Base-by-base conservation (phyloP, 2,888 invertebrate species). In the Caenorhabditis plicata region DNA sequence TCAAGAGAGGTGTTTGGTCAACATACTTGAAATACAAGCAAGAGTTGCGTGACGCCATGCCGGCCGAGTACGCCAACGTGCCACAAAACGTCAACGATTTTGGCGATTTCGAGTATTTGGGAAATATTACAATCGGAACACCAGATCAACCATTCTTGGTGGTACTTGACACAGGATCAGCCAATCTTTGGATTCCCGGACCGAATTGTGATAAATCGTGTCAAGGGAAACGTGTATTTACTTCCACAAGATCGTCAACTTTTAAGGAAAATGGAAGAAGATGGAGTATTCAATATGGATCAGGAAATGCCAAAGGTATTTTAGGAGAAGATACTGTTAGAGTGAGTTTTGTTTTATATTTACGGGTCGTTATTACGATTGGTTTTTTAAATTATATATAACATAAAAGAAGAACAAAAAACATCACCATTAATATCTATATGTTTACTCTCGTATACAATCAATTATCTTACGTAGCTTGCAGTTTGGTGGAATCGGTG, bases 221-320 rank as follows among this genome's bases (percentile, higher is more conserved):
- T 55, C 19, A 20, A 4, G 54, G 53, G 49, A 70, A 96, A 84
- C 89, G 90, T 82, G 95, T 93, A 84, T 96, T 96, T 82, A 89
- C 95, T 85, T 88, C 89, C 77, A 84, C 81, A 50, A 88, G 88
- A 81, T 95, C 95, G 0, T 84, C 85, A 13, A 87, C 90, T 0
- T 96, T 50, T 47, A n/a, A 35, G 11, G 23, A 26, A 31, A 83
- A 84, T 70, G 84, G 83, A 35, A 82, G 82, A 5, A 20, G 52
- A 0, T 84, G 84, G 72, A 71, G 64, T 13, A 84, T 84, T 61
- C 73, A 74, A 52, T 84, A 84, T 62, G 84, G 83, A 25, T 80
- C 82, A 45, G 84, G 84, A 19, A 80, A 80, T 63, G 75, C 83
- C 20, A 76, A 77, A 36, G 84, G 84, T 22, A 83, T 82, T 67